Base-by-base conservation (phyloP, 1,140 invertebrate genomes). In the Eufriesea mexicana region DNA sequence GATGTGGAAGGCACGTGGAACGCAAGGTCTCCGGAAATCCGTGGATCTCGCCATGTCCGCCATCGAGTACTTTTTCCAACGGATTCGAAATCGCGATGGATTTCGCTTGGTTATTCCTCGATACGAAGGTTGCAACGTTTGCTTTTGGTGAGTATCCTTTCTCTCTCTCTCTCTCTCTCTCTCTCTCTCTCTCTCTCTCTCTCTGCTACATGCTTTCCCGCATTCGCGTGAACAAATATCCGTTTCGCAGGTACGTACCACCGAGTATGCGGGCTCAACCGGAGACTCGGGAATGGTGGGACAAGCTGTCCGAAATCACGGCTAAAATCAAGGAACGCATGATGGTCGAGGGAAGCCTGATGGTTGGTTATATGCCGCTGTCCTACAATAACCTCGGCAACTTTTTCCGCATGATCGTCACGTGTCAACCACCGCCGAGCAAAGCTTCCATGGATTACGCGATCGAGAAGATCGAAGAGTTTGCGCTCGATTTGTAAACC, bases 391-490 rank as follows among this genome's bases (percentile, higher is more conserved):
- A 95, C 23, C 85, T 96, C 84, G 96, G 96, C 16, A 98, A 99
- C 91, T 99, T 99, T 93, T 98, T 99, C 92, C 95, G 98, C 51
- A 96, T 99, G 94, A 97, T 98, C 0, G 95, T 98, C 28, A 96
- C 96, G 5, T 98, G 97, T 88, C 97, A 97, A 85, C 97, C 97
- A 2, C 93, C 95, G 5, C 93, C 96, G 4, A 95, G 94, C 0
- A 78, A 89, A 45, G 89, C 92, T 18, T 94, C 96, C 54, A 96
- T 97, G 95, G 95, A 97, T 83, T 95, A 95, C 86, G 94, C 96
- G 35, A 91, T 97, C 59, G 90, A 95, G 59, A 94, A 96, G 90
- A 96, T 97, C 55, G 95, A 96, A 88, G 90, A 91, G 79, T 92
- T 95, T 83, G 96, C 96, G 16, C 76, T 91, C 42, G 92, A 95